Percentiles rank a stretch among this genome's conserved stretches.
Conservation (phyloP, 2,113 vertebrate genomes). For the Picathartes gymnocephalus region DNA sequence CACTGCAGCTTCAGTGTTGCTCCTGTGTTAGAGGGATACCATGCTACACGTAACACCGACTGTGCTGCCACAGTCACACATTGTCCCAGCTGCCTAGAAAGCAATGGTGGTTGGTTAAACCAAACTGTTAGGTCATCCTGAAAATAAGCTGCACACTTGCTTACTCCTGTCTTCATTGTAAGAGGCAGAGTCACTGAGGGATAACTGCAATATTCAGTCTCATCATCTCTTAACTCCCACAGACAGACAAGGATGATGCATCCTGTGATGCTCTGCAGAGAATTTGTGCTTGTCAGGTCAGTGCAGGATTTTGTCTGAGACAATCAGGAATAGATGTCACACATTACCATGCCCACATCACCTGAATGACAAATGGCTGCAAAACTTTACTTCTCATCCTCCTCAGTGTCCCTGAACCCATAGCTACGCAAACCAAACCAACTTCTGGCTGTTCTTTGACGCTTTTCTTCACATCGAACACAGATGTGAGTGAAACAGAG, state of each 20-base stretch:
- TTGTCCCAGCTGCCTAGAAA: not conserved
- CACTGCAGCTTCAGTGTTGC: not conserved
- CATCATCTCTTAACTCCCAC: not conserved
- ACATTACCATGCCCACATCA: not conserved
- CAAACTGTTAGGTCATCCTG: not conserved
- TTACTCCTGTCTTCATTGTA: not conserved
- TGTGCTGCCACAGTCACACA: not conserved
- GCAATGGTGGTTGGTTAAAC: not conserved
- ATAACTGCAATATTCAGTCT: not conserved
- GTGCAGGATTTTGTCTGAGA: not conserved
- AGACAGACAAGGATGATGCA: not conserved
- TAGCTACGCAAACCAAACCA: not conserved
- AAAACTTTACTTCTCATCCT: not conserved
- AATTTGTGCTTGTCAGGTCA: not conserved
- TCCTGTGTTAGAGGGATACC: not conserved
- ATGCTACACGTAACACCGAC: accelerated
- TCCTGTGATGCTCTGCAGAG: not conserved
- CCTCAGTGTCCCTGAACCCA: not conserved
- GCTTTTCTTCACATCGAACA: not conserved
- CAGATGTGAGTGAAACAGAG: not conserved
- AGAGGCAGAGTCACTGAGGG: not conserved
- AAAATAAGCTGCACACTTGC: not conserved
- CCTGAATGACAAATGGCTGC: not conserved
- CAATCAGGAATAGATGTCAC: not conserved
- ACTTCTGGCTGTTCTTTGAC: not conserved